Evolutionary conservation across 1,140 invertebrate genomes (phyloP), one percentile per base, ranked within the genome.

Genomic region (Procambarus clarkii): DNA sequence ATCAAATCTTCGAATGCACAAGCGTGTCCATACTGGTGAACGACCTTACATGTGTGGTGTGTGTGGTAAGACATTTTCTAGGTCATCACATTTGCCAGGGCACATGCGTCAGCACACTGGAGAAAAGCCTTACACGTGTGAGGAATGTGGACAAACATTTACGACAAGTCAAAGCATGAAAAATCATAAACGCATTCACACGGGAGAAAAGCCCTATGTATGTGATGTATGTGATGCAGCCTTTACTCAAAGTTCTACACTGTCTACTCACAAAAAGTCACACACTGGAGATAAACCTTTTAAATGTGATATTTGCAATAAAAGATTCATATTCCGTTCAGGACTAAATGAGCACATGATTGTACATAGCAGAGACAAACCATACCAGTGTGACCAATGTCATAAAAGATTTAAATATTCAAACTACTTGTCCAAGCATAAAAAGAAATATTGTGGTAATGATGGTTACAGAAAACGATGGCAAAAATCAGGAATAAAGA

Each of bases 401-500:
- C 97, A 97, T 81, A 97, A 98, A 93, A 97, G 97, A 0, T 97
- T 97, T 93, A 97, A 97, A n/a, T 98, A 98, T 94, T 98, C 98
- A 93, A 97, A 98, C 93, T 97, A 98, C 1, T 94, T 98, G 54
- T 98, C 98, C 94, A 94, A 98, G 34, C 97, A 98, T 93, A 97
- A 97, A 92, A 97, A 98, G 13, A 97, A 97, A 87, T 98, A 98
- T 94, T 98, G 97, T 93, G 97, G 97, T 13, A 91, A 91, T 46
- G 90, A 91, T 60, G 90, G 90, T 4, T 91, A 91, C 45, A 84
- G 85, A 9, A 91, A 91, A 54, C 54, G 90, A n/a, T 91, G 90
- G 90, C 90, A 91, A 54, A 91, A 91, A 48, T 80, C 85, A 13
- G 85, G 45, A 15, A 54, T 50, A 44, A 86, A 86, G 48, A 86